phyloP scores from a whole-genome alignment of 2,797 vertebrate species.

The Pampus argenteus region DNA sequence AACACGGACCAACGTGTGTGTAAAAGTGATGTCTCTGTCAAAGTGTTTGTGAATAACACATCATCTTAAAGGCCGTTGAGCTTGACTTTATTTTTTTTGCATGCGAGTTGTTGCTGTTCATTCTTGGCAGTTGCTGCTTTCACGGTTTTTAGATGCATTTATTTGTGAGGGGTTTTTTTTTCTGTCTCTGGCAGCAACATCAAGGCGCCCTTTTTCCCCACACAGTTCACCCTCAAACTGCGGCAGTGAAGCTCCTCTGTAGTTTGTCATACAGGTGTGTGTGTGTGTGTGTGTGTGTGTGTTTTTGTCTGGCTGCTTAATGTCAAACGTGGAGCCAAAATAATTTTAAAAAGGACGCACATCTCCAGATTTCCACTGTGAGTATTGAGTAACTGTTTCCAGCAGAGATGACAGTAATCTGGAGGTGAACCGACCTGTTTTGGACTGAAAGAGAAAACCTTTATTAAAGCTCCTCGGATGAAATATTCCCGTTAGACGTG shows the following conservation, averaged over 20 bases:
- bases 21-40: not conserved
- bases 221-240: not conserved
- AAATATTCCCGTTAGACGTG: constrained; percentile 25
- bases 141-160: not conserved
- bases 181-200: not conserved
- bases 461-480: constrained; percentile 29
- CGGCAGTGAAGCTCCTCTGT: not conserved
- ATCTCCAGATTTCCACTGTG: constrained; percentile 2
- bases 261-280: not conserved
- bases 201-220: not conserved
- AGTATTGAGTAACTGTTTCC: constrained; percentile 24
- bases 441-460: constrained; percentile 21
- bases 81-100: not conserved
- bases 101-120: not conserved
- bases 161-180: not conserved
- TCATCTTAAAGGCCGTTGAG: not conserved
- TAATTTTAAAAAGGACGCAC: not conserved
- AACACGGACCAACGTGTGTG: not conserved
- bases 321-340: constrained; percentile 5
- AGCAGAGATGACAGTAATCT: constrained; percentile 4
- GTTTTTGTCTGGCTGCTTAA: not conserved
- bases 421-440: constrained; percentile 20
- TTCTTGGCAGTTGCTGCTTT: not conserved
- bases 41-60: not conserved
- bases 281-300: not conserved